Conservation (phyloP, 1,140 invertebrate genomes). For the Metaphire vulgaris region DNA sequence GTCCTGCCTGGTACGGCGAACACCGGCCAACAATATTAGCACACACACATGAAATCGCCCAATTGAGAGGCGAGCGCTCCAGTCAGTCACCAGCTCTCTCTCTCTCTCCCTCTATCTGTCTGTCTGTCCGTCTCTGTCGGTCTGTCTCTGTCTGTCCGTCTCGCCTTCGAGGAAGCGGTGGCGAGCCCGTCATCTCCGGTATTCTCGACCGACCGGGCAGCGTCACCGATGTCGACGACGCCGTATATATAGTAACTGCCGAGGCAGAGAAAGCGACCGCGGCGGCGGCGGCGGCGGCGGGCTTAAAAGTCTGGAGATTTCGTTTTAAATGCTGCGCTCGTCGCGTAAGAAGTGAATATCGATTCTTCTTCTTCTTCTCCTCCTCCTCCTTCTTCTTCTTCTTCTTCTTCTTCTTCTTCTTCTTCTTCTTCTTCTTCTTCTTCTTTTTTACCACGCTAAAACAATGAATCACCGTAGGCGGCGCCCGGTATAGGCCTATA, state of each 20-base stretch:
- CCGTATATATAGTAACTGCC: no score
- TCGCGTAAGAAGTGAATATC: background rate
- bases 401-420: no score
- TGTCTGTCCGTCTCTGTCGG: background rate
- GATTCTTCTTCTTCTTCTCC: no score
- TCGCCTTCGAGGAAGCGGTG: background rate
- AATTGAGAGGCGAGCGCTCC: background rate
- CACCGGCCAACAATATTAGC: constrained; percentile 2
- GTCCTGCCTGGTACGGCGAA: background rate
- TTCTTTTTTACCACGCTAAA: background rate
- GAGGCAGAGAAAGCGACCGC: no score
- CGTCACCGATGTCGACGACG: no score
- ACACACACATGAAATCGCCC: background rate
- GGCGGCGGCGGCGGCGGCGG: no score
- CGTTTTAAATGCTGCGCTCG: background rate
- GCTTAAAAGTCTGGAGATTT: background rate
- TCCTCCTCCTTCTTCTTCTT: no score
- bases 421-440: no score
- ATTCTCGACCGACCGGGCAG: no score
- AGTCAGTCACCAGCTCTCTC: background rate
- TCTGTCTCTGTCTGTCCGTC: background rate
- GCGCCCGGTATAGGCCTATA: no score
- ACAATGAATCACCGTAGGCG: background rate
- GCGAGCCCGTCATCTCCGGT: background rate
- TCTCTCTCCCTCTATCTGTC: background rate